Conservation (phyloP, 2,113 vertebrate genomes). For the Rhegmatorhina hoffmannsi region DNA sequence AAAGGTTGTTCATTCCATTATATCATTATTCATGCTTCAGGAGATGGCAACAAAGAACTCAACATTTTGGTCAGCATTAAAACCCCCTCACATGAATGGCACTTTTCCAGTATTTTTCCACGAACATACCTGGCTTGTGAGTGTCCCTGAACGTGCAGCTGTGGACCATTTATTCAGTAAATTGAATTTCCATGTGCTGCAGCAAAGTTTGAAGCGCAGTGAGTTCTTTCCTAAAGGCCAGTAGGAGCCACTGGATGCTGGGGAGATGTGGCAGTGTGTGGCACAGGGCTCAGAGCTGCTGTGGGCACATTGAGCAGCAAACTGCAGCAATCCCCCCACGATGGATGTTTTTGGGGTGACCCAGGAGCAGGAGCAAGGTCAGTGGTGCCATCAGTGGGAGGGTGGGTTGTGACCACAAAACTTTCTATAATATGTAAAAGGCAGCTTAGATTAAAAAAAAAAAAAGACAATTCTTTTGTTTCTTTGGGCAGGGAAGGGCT, state of each 20-base stretch:
- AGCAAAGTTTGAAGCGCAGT: neutral
- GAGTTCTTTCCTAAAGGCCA: neutral
- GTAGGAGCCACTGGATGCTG: neutral
- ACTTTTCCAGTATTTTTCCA: conserved; percentile 37
- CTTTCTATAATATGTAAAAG: neutral
- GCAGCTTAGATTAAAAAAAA: neutral
- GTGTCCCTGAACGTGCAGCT: neutral
- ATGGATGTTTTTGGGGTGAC: neutral
- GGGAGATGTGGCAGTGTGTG: neutral
- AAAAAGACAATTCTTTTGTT: neutral
- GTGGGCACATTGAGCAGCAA: neutral
- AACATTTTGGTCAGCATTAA: conserved; percentile 49
- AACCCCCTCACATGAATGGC: neutral
- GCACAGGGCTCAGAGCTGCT: neutral
- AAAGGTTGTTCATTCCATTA: conserved; percentile 55
- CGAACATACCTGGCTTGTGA: neutral
- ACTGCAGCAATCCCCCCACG: rapidly evolving
- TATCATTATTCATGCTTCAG: conserved; percentile 31
- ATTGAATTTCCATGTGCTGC: neutral
- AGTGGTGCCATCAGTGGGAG: neutral
- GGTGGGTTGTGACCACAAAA: neutral
- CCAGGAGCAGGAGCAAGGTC: neutral
- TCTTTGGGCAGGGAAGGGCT: neutral
- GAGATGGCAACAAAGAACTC: conserved; percentile 32
- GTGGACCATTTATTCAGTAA: neutral